A percentile compares a stretch with the other conserved stretches of the same genome.
Conservation (phyloP, 1,140 invertebrate genomes). For the Drosophila sturtevanti region DNA sequence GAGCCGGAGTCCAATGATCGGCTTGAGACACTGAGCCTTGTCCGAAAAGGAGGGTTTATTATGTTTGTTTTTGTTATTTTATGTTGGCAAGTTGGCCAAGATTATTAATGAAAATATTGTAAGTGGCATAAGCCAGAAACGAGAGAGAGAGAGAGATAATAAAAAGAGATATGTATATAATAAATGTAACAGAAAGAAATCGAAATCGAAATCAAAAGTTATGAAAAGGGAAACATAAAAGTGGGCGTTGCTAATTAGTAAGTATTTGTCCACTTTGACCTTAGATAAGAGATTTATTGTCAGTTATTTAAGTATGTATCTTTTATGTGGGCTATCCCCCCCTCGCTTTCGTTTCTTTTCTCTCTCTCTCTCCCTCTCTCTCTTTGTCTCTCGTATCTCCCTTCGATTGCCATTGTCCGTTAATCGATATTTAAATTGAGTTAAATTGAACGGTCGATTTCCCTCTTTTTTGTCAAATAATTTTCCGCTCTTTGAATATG, state of each 20-base stretch:
- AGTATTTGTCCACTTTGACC: slow-evolving; percentile 54
- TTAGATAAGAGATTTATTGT: slow-evolving; percentile 45
- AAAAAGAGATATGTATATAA: too few relatives aligned
- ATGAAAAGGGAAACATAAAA: slow-evolving; percentile 19
- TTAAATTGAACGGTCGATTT: not conserved
- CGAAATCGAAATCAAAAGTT: slow-evolving; percentile 25
- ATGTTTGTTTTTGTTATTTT: too few relatives aligned
- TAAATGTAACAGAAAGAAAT: not conserved
- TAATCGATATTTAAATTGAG: slow-evolving; percentile 65
- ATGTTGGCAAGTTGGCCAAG: too few relatives aligned
- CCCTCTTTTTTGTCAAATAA: not conserved
- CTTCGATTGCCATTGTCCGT: slow-evolving; percentile 33
- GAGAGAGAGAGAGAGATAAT: not conserved
- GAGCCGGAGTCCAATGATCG: not conserved
- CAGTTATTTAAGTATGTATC: slow-evolving; percentile 12
- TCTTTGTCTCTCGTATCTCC: not conserved
- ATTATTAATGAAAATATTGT: not conserved
- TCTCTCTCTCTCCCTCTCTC: not conserved
- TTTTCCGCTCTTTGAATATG: slow-evolving; percentile 4
- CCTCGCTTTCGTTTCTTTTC: not conserved
- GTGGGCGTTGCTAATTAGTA: slow-evolving; percentile 65
- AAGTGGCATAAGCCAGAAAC: not conserved
- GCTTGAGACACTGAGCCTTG: not conserved
- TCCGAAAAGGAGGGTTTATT: not conserved
- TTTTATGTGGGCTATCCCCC: slow-evolving; percentile 3